Base-by-base conservation (phyloP, 2,888 invertebrate species). In the Steinernema scapterisci region DNA sequence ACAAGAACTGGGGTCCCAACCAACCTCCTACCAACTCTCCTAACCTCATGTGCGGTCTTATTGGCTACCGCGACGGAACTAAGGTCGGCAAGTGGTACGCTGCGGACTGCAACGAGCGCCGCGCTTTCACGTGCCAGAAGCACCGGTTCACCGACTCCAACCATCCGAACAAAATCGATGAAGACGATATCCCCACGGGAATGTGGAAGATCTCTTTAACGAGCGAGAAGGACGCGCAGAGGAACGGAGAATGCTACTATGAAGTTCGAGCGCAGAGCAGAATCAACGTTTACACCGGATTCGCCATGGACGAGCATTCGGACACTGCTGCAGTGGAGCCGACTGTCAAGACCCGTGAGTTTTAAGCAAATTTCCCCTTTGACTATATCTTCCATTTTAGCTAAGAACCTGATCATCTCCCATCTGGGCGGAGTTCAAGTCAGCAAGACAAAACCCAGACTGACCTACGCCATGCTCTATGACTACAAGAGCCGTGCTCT, bases 261-360 rank as follows among this genome's bases (percentile, higher is more conserved):
- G 38, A 78, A 46, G 74, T 81, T 46, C 79, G 82, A 21, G 80
- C 81, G n/a, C 84, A 84, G 72, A 78, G 78, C 38, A 73, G 70
- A 19, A 78, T 84, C n/a, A 80, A 80, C 71, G 77, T 83, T 45
- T 74, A 79, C 54, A 76, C 78, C 48, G 84, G 83, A 9, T 84
- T 74, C 75, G 63, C 76, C 1, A 79, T 79, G 5, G 72, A 56
- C 25, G 72, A 43, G n/a, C 51, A 48, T 31, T 72, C 72, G 48
- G 71, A 48, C 31, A n/a, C 25, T 6, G 25, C 11, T 13, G 2
- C 1, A 1, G 31, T 7, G 16, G 27, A 11, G 31, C 63, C 63
- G 7, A 31, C n/a, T 1, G 27, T 27, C 16, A 27, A 25, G 27
- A 63, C 7, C 25, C 6, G 46, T 5, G n/a, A 71, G 21, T 71